Base-by-base conservation (phyloP, 1,140 invertebrate genomes). In the Cydia strobilella region DNA sequence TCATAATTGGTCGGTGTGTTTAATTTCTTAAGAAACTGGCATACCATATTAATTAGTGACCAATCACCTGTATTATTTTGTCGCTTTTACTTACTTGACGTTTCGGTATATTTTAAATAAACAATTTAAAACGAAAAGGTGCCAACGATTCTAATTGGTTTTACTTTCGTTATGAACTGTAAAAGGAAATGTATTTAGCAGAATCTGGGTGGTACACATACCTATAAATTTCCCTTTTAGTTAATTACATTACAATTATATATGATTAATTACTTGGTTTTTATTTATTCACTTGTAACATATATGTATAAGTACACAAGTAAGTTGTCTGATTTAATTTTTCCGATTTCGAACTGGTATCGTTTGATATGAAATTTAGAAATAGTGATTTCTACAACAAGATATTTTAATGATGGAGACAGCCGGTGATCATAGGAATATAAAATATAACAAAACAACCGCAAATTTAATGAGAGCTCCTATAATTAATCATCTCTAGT, bases 151-250 rank as follows among this genome's bases (percentile, higher is more conserved):
- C 6, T 23, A 59, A 59, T 23, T 59, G 54, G 9, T 59, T 59
- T 59, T 23, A 59, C 54, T 59, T 59, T 59, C 54, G 54, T 59
- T 23, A 23, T 20, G 1, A 1, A 59, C 54, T 12, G 54, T 59
- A 59, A 23, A 59, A 59, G 2, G 54, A 23, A 59, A 59, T 2
- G 54, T 59, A 9, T 59, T 20, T 7, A 18, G 18, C 20, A 18
- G 12, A 9, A 5, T 54, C 54, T 59, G 54, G 54, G 54, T 59
- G 54, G 54, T 59, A 23, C 20, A 59, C 54, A 59, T 59, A 59
- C 54, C 20, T 59, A 23, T 59, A 23, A 20, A n/a, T 59, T 59
- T 59, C 54, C 18, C 54, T 59, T 23, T 59, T 23, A 59, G 6
- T 59, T 18, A 23, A 23, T 23, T 59, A 59, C n/a, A 18, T 54